Percentiles rank a stretch among this genome's conserved stretches.
These are phyloP conservation scores for Pseudolaguvia tuberculata DNA, from an alignment of 2,113 vertebrate species.

Conservation along the genomic window DNA sequence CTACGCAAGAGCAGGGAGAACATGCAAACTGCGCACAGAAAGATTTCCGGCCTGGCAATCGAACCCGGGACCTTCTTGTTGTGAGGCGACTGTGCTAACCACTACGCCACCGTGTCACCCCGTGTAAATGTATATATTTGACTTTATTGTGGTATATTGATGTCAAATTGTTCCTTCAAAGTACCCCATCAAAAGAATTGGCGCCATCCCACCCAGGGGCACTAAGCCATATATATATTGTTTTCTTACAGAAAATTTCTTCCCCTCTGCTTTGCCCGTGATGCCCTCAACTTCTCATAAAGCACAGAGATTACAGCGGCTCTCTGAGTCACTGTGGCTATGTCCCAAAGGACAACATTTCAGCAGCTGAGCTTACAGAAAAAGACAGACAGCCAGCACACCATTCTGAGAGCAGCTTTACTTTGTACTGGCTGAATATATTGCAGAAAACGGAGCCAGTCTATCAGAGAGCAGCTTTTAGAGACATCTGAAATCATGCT, in stretches of 20 bases:
- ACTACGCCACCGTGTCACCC: too few relatives aligned
- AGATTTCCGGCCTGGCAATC: too few relatives aligned
- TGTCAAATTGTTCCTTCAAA: not conserved
- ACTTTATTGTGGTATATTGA: not conserved
- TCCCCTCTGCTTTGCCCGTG: constrained; percentile 30
- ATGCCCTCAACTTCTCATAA: constrained; percentile 39
- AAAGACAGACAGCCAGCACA: constrained; percentile 27
- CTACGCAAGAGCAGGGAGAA: too few relatives aligned
- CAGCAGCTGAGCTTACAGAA: constrained; percentile 40
- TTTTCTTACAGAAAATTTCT: constrained; percentile 12
- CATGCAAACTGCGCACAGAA: too few relatives aligned
- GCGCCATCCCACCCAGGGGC: not conserved
- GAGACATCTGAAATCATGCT: not conserved
- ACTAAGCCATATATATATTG: constrained; percentile 13
- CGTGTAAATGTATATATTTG: too few relatives aligned
- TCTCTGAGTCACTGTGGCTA: constrained; percentile 30
- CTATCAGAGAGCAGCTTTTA: constrained; percentile 5
- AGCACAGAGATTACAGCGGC: constrained; percentile 38
- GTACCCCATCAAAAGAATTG: constrained; percentile 4
- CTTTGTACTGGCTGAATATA: constrained; percentile 18
- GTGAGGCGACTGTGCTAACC: too few relatives aligned
- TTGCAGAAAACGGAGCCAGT: constrained; percentile 21
- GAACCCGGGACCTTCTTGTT: too few relatives aligned
- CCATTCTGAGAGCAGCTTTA: constrained; percentile 30
- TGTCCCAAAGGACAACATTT: constrained; percentile 31